Evolutionary conservation across 2,888 invertebrate species (phyloP).

Genomic region (Diplolepis rosae): DNA sequence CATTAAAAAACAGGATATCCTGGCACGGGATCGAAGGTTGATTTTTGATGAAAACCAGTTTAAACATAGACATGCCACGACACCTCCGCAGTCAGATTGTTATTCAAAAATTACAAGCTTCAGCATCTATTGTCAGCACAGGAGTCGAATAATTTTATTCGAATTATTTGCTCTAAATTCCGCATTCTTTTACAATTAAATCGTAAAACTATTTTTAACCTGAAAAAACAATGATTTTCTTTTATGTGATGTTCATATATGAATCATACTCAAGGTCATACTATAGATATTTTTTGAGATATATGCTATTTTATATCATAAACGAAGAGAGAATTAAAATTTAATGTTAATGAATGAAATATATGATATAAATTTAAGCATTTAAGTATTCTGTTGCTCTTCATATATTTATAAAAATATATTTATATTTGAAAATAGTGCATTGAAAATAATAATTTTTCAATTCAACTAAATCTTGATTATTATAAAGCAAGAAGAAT

Average conservation of each 20-base stretch:
- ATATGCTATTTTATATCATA: no score
- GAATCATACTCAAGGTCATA: no score
- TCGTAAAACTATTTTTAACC: background rate
- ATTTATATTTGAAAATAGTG: no score
- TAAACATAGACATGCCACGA: background rate
- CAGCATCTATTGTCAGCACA: background rate
- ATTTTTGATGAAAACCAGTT: background rate
- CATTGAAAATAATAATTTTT: no score
- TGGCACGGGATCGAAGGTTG: constrained; percentile 9
- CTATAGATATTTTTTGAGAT: no score
- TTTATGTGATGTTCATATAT: background rate
- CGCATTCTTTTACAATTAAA: constrained; percentile 8
- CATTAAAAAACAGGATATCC: background rate
- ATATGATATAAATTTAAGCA: no score
- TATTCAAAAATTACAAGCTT: background rate
- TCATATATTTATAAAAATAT: no score
- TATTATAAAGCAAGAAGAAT: no score
- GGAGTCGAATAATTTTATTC: background rate
- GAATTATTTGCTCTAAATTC: background rate
- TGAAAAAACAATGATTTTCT: background rate
- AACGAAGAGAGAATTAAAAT: no score
- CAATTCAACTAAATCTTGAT: no score
- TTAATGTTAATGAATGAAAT: no score
- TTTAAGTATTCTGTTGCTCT: no score
- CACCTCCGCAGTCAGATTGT: background rate